These are phyloP conservation scores for Enteromius radiatus DNA, from an alignment of 2,797 vertebrate genomes.

Conservation along the genomic window DNA sequence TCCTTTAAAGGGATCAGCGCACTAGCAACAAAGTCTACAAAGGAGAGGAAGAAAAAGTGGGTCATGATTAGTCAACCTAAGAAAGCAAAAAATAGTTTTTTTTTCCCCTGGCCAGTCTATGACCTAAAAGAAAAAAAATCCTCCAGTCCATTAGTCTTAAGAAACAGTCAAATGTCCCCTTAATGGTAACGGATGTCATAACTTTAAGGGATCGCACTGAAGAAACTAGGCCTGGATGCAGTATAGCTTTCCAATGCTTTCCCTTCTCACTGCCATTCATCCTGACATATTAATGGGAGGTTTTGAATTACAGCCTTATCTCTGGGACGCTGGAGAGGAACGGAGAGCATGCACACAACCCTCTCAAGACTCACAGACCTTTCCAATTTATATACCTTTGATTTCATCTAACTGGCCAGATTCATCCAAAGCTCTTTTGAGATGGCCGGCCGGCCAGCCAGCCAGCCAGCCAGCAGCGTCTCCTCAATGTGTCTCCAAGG, in stretches of 20 bases:
- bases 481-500: conserved; percentile 26
- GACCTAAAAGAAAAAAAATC: conserved; percentile 45
- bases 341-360: conserved; percentile 20
- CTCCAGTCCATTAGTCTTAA: conserved; percentile 20
- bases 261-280: conserved; percentile 53
- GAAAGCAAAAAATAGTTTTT: background rate
- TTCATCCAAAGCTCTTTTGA: conserved; percentile 16
- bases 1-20: conserved; percentile 29
- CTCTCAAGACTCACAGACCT: conserved; percentile 40
- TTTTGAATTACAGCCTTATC: conserved; percentile 65
- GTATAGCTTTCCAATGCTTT: conserved; percentile 41
- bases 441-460: background rate
- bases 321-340: conserved; percentile 44
- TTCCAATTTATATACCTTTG: conserved; percentile 39
- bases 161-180: conserved; percentile 38
- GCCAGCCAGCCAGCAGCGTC: background rate
- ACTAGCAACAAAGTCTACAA: conserved; percentile 3
- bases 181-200: conserved; percentile 30
- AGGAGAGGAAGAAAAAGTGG: conserved; percentile 21
- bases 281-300: conserved; percentile 60
- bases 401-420: conserved; percentile 23
- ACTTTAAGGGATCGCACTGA: conserved; percentile 35
- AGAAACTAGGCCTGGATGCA: conserved; percentile 40
- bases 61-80: conserved; percentile 22
- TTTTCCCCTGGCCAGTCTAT: conserved; percentile 13